Conservation (phyloP, 2,888 invertebrate genomes). For the Scaptodrosophila latifasciaeformis region DNA sequence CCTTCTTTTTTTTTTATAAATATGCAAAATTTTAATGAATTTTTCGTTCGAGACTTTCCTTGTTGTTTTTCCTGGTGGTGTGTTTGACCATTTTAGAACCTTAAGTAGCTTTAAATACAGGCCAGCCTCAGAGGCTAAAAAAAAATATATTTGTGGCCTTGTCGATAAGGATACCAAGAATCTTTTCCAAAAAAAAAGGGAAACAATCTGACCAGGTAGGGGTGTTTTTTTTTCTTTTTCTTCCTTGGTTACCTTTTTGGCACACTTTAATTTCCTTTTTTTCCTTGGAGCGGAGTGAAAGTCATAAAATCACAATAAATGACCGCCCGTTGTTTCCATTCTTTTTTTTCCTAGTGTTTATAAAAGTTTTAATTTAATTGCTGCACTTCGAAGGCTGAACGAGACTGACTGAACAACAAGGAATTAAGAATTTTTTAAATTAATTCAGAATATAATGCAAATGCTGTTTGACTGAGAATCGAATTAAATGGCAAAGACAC, state of each 20-base stretch:
- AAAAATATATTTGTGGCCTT: too few species aligned
- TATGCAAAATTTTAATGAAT: conserved; percentile 69
- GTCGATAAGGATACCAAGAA: conserved; percentile 25
- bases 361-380: conserved; percentile 63
- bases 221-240: conserved; percentile 9
- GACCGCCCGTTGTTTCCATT: neutral
- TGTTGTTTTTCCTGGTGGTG: conserved; percentile 21
- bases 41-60: conserved; percentile 33
- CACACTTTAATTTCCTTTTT: conserved; percentile 8
- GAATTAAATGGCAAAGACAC: conserved; percentile 45
- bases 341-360: conserved; percentile 10
- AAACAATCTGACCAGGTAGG: conserved; percentile 14
- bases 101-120: conserved; percentile 62
- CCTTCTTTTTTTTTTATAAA: conserved; percentile 64
- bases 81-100: conserved; percentile 27
- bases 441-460: conserved; percentile 47
- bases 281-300: conserved; percentile 16
- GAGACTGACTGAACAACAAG: too few species aligned
- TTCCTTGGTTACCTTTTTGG: conserved; percentile 5
- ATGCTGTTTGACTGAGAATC: conserved; percentile 46
- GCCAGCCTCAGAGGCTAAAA: conserved; percentile 42
- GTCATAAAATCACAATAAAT: conserved; percentile 55
- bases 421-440: conserved; percentile 43
- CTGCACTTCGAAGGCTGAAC: conserved; percentile 22
- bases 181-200: too few species aligned